phyloP scores from a whole-genome alignment of 2,888 invertebrate species.

The Pollenia amentaria region DNA sequence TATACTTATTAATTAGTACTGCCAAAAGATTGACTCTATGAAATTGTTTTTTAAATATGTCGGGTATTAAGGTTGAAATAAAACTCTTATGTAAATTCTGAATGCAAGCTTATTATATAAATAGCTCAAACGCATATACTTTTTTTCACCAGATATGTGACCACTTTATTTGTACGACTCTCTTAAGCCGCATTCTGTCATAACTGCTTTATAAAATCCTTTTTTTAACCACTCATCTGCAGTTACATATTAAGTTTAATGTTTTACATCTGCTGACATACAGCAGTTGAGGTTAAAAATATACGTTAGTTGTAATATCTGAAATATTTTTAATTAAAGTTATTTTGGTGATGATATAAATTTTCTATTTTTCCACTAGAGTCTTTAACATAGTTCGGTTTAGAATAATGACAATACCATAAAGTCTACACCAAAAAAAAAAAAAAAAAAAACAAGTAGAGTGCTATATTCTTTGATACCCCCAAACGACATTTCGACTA shows the following conservation, averaged over 20 bases:
- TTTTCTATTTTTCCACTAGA: too few relatives aligned
- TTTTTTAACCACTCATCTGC: conserved; percentile 15
- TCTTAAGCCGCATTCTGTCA: conserved; percentile 41
- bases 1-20: too few relatives aligned
- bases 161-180: conserved; percentile 46
- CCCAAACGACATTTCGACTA: too few relatives aligned
- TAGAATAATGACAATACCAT: too few relatives aligned
- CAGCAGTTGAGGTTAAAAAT: not conserved
- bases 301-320: too few relatives aligned
- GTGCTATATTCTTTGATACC: too few relatives aligned
- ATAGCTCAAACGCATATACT: not conserved
- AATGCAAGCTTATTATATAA: not conserved
- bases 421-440: too few relatives aligned
- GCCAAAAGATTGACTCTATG: too few relatives aligned
- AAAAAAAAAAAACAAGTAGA: too few relatives aligned
- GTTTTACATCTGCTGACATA: conserved; percentile 78
- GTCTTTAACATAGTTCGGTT: too few relatives aligned
- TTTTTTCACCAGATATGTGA: not conserved
- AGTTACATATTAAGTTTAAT: conserved; percentile 77
- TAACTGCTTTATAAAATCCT: conserved; percentile 49
- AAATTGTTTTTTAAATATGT: not conserved
- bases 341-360: too few relatives aligned
- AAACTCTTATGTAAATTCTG: not conserved
- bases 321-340: too few relatives aligned
- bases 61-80: not conserved